Conservation (phyloP, 2,113 vertebrate genomes). For the Mustelus asterias region DNA sequence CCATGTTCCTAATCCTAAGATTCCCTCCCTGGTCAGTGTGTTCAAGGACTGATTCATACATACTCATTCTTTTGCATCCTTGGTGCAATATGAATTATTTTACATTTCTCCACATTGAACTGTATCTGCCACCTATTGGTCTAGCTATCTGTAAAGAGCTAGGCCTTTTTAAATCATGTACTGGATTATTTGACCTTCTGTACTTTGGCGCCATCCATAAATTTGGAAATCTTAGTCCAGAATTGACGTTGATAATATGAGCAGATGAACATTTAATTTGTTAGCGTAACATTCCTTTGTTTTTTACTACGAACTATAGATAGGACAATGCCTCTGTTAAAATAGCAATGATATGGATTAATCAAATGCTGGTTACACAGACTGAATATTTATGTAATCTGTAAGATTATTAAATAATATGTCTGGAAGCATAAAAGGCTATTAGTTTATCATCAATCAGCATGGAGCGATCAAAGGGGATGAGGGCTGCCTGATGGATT, state of each 20-base stretch:
- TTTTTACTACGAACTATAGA: neutral
- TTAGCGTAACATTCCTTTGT: neutral
- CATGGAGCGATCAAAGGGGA: neutral
- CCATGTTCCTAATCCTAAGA: neutral
- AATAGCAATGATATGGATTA: neutral
- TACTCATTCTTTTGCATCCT: neutral
- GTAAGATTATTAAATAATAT: slow-evolving; percentile 8
- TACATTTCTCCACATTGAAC: neutral
- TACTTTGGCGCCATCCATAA: neutral
- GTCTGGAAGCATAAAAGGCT: slow-evolving; percentile 1
- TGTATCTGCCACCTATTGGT: neutral
- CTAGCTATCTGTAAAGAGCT: neutral
- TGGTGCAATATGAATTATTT: neutral
- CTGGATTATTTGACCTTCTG: neutral
- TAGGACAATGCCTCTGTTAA: neutral
- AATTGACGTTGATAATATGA: neutral
- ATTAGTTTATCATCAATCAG: slow-evolving; percentile 19
- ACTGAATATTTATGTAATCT: neutral
- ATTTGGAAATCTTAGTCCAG: neutral
- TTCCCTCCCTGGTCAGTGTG: neutral
- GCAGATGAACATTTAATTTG: neutral
- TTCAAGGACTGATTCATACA: neutral
- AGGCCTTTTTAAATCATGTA: neutral
- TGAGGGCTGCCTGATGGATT: neutral
- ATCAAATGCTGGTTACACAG: neutral